Evolutionary conservation across 2,888 invertebrate species (phyloP).

Genomic region (Cheilosia grossa): DNA sequence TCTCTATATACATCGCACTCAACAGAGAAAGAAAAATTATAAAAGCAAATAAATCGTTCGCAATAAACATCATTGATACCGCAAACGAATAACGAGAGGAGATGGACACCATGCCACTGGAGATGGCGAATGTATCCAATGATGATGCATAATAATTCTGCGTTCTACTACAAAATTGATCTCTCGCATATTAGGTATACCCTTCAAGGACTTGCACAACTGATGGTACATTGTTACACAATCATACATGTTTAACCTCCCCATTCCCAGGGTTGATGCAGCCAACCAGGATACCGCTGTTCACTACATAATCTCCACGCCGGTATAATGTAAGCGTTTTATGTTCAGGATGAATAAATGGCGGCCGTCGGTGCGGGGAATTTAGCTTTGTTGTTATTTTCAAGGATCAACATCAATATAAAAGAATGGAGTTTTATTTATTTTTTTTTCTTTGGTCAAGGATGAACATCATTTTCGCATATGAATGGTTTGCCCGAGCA

Average conservation of each 20-base stretch:
- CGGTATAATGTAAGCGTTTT: slow-evolving; percentile 42
- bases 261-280: slow-evolving; percentile 41
- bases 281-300: slow-evolving; percentile 36
- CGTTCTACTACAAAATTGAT: slow-evolving; percentile 65
- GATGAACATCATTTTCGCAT: slow-evolving; percentile 60
- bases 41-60: slow-evolving; percentile 58
- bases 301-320: slow-evolving; percentile 26
- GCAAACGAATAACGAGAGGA: background rate
- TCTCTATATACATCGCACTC: slow-evolving; percentile 1
- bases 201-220: slow-evolving; percentile 41
- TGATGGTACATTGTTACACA: slow-evolving; percentile 46
- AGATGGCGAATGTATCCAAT: slow-evolving; percentile 14
- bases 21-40: slow-evolving; percentile 8
- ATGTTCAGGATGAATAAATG: slow-evolving; percentile 13
- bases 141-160: slow-evolving; percentile 54
- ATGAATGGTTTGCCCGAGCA: slow-evolving; percentile 50
- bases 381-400: slow-evolving; percentile 64
- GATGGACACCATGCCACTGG: background rate
- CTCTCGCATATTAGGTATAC: slow-evolving; percentile 36
- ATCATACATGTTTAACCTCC: slow-evolving; percentile 18
- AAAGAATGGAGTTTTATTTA: slow-evolving; percentile 50
- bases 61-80: slow-evolving; percentile 48
- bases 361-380: background rate
- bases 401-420: slow-evolving; percentile 64
- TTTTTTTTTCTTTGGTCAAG: slow-evolving; percentile 54